Evolutionary conservation across 2,113 vertebrate genomes (phyloP).

Genomic region (Boulengeromyrus knoepffleri): DNA sequence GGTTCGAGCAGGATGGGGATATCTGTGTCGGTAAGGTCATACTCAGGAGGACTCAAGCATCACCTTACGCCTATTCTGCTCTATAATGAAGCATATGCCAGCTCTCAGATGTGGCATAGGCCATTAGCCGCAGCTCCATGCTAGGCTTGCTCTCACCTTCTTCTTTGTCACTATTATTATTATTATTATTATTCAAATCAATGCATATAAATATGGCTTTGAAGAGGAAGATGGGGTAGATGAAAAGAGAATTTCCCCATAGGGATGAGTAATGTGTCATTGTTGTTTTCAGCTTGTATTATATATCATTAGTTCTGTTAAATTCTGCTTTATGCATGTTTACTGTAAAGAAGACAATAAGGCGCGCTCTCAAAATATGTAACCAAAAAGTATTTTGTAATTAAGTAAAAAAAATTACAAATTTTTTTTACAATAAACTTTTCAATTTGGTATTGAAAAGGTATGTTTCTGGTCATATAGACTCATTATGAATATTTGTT

Average conservation of each 20-base stretch:
- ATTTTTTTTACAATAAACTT: background rate
- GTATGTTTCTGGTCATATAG: background rate
- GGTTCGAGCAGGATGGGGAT: conserved; percentile 49
- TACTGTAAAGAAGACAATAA: background rate
- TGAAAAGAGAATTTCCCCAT: no score
- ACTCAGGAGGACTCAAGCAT: background rate
- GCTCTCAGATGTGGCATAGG: background rate
- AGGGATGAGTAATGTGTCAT: background rate
- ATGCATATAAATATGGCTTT: no score
- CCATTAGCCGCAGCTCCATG: background rate
- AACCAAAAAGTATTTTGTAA: background rate
- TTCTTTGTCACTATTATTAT: no score
- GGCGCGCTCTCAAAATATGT: background rate
- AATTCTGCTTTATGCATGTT: background rate
- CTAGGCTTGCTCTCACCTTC: no score
- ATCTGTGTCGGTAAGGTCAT: conserved; percentile 55
- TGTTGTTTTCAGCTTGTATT: background rate
- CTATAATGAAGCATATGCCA: background rate
- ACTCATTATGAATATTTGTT: background rate
- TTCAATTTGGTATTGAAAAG: background rate
- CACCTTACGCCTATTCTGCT: background rate
- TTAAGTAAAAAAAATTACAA: background rate
- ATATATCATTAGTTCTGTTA: background rate
- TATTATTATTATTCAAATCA: no score
- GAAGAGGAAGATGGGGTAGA: background rate